Evolutionary conservation across 1,140 invertebrate species (phyloP).

Genomic region (Sarcophaga peregrina): DNA sequence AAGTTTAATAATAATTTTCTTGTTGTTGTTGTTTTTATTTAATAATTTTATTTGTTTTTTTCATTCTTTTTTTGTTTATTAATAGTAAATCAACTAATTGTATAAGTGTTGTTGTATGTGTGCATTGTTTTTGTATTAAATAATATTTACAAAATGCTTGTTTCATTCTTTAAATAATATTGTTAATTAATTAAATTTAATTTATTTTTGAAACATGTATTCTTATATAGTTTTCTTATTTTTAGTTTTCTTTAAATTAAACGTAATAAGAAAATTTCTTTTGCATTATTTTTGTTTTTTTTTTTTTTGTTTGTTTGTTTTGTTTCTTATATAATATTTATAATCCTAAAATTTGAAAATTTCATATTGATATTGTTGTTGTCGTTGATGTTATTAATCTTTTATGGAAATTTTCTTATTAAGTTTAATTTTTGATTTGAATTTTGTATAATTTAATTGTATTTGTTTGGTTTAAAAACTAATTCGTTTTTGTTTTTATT

Average conservation of each 20-base stretch:
- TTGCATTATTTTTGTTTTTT: no score
- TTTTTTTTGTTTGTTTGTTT: no score
- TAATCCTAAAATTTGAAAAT: no score
- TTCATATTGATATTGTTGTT: neutral
- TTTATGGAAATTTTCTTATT: neutral
- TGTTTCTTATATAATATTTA: no score
- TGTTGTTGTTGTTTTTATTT: slow-evolving; percentile 56
- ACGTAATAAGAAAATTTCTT: neutral
- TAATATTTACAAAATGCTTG: slow-evolving; percentile 44
- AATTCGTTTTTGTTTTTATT: slow-evolving; percentile 14
- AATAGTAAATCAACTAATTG: slow-evolving; percentile 45
- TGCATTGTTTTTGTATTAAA: slow-evolving; percentile 42
- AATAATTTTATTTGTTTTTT: slow-evolving; percentile 47
- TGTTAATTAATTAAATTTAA: slow-evolving; percentile 33
- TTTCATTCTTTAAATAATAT: slow-evolving; percentile 34
- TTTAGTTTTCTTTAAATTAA: neutral
- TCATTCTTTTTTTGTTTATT: slow-evolving; percentile 15
- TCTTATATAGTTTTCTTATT: slow-evolving; percentile 21
- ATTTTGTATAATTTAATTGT: slow-evolving; percentile 12
- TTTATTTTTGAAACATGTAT: slow-evolving; percentile 45
- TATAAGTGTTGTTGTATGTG: slow-evolving; percentile 46
- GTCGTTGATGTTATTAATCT: slow-evolving; percentile 48
- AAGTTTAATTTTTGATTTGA: slow-evolving; percentile 24
- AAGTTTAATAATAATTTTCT: slow-evolving; percentile 38
- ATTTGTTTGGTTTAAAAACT: slow-evolving; percentile 35